Base-by-base conservation (phyloP, 2,113 vertebrate species). In the Corydoras sp. region DNA sequence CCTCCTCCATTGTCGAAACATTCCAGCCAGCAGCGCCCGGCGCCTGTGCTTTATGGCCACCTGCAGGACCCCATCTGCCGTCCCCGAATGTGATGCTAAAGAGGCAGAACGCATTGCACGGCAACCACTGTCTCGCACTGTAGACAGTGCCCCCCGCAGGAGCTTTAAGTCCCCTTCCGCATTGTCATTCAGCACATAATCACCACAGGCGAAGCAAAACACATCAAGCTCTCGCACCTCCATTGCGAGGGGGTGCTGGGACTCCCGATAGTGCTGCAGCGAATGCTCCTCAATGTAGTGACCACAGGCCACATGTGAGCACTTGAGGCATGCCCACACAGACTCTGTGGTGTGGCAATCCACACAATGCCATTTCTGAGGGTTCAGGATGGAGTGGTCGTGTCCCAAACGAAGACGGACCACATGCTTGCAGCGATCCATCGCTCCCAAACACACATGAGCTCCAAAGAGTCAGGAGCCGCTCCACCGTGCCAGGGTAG, bases 391-490 rank as follows among this genome's bases (percentile, higher is more conserved):
- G 59, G 97, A 99, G 88, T 99, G 97, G 87, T 98, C 93, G 77
- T 98, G 93, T 85, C 96, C 92, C 76, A 98, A 88, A 79, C 95
- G 94, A 73, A 99, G 91, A 77, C 97, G 95, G 78, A 92, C 94
- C 80, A 95, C 97, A 84, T 99, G 97, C 88, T 96, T 98, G 91
- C 97, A 99, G 87, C 96, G 89, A 92, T 98, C 97, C 97, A 99
- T 98, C 76, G 73, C 84, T 85, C 69, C 78, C 64, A 76, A 76
- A 86, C 83, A 72, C 81, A 81, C 89, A 88, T 89, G 86, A 84
- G 88, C 82, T 85, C 86, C 85, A 80, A 81, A 5, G 82, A 67
- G 79, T 86, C 77, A 85, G 86, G 89, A 89, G 83, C 75, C 84
- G 76, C 76, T 83, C 86, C 86, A 81, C 74, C 73, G 55, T 74